These are phyloP conservation scores for Blera fallax DNA, from an alignment of 2,888 invertebrate genomes.

Conservation along the genomic window DNA sequence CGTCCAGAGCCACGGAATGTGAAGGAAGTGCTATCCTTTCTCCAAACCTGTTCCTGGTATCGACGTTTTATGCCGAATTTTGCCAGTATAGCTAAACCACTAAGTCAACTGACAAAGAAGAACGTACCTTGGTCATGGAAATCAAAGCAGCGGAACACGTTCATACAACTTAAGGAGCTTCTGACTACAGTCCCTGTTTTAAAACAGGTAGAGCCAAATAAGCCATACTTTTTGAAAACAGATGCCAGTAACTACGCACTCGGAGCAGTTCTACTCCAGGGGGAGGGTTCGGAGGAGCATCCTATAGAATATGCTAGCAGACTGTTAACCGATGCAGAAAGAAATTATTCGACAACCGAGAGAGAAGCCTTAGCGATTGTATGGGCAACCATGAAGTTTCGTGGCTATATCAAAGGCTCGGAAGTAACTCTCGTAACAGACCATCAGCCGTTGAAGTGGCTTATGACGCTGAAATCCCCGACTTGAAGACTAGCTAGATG, in stretches of 20 bases:
- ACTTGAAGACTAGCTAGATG: slow-evolving; percentile 2
- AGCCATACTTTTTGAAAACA: not conserved
- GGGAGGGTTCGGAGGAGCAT: not conserved
- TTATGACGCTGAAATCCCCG: not conserved
- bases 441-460: not conserved
- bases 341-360: not conserved
- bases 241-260: not conserved
- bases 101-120: not conserved
- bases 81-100: not conserved
- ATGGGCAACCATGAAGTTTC: not conserved
- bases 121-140: not conserved
- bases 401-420: slow-evolving; percentile 6
- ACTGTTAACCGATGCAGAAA: no score
- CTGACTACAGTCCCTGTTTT: not conserved
- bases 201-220: not conserved
- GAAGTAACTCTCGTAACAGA: slow-evolving; percentile 18
- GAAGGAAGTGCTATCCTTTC: not conserved
- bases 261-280: not conserved
- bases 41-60: not conserved
- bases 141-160: not conserved
- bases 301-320: not conserved
- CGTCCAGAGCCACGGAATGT: not conserved
- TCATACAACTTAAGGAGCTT: not conserved
- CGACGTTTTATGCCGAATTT: not conserved
- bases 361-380: not conserved